Base-by-base conservation (phyloP, 2,113 vertebrate genomes). In the Alligator sinensis region DNA sequence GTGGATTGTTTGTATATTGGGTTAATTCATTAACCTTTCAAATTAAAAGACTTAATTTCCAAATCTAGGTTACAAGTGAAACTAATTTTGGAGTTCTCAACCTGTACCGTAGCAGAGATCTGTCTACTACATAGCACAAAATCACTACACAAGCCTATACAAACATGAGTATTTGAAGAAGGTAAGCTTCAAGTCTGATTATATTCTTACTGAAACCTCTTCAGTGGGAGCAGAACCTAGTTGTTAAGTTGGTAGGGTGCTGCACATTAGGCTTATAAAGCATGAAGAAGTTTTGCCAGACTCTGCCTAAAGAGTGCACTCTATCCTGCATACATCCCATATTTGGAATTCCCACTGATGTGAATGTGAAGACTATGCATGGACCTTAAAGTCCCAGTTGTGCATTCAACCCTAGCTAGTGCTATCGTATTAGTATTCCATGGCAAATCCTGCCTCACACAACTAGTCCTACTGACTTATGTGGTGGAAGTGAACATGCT, bases 71-170 rank as follows among this genome's bases (percentile, higher is more conserved):
- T 28, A 79, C 84, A 72, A 70, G 74, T 81, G 60, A 76, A 25
- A 68, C 27, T 19, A 89, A 87, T 88, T 92, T 58, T 12, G 8
- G 19, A 57, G 77, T 92, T 93, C 90, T 68, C 63, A 91, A 70
- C 17, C 79, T 87, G 62, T 87, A n/a, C 34, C 16, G 54, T 82
- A 58, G 60, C 68, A 85, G 60, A 18, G 66, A 70, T 72, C 34
- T 47, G 34, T 47, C 34, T 74, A 38, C 21, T 74, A 5, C 21
- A 38, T 22, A 47, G 11, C 30, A 88, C 54, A 93, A 96, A 77
- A 2, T 2, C 7, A 14, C 11, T 63, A 25, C 28, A 38, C 28
- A 55, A 2, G 22, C 47, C 19, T 74, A 30, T 24, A 47, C 5
- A 74, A 24, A 47, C 16, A 5, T 72, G 9, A 72, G 5, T 2